Base-by-base conservation (phyloP, 1,140 invertebrate genomes). In the Stenopsyche tienmushanensis region DNA sequence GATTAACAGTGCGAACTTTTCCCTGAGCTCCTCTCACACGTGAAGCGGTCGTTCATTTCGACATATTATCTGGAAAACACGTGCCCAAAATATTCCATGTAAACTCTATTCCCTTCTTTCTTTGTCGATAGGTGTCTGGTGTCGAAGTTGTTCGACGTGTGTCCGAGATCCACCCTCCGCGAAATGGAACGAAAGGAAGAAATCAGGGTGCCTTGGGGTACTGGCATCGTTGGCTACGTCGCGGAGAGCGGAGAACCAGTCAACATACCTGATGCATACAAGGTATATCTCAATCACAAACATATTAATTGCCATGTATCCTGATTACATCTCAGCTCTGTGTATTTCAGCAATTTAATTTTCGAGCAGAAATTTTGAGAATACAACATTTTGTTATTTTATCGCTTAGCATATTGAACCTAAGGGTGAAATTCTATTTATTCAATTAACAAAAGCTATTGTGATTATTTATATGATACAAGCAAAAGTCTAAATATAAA, bases 251-350 rank as follows among this genome's bases (percentile, higher is more conserved):
- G 94, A 17, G 90, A 94, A 75, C 86, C 92, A 9, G 90, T 96
- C 71, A 97, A 97, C 80, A 97, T 97, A 78, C 91, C 93, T 9
- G 94, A 98, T 80, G 95, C 94, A 50, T 98, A 98, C 78, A 87
- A 94, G 88, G 94, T 93, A 79, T 26, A 10, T 60, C 5, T 54
- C 47, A n/a, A n/a, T n/a, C n/a, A n/a, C n/a, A n/a, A n/a, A n/a
- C n/a, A 34, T 34, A 7, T 34, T 34, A 34, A 7, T 34, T 13
- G 13, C 13, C 29, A 13, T 13, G 13, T 34, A 34, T 34, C 13
- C 13, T 34, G 13, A 13, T 13, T 34, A 34, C 13, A 34, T 34
- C 29, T 5, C 5, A 34, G 29, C 5, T 5, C 13, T 7, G 5
- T 13, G 29, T 34, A 13, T 34, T 34, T 7, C 13, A 5, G 29